A percentile compares a stretch with the other conserved stretches of the same genome.
These are phyloP conservation scores for Takifugu ocellatus DNA, from an alignment of 2,797 vertebrate genomes.

Conservation along the genomic window DNA sequence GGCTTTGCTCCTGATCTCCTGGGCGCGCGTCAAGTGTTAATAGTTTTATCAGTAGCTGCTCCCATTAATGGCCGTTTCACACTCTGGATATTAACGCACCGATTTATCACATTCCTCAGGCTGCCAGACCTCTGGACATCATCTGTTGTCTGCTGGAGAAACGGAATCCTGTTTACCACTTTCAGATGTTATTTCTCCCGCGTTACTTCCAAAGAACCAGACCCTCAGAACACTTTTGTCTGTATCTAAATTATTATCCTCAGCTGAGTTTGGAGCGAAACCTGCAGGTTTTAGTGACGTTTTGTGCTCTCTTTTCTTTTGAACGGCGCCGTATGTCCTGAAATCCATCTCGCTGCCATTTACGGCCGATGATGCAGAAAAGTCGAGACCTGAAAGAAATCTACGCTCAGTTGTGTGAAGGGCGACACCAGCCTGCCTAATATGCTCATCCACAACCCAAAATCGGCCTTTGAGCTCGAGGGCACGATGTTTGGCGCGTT, in stretches of 20 bases:
- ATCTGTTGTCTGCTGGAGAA: conserved; percentile 16
- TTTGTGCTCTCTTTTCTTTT: not conserved
- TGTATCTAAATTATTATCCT: conserved; percentile 12
- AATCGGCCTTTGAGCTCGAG: too few species aligned
- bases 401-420: too few species aligned
- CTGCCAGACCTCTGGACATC: conserved; percentile 14
- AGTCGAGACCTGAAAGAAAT: not conserved
- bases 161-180: conserved; percentile 8
- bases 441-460: too few species aligned
- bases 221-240: conserved; percentile 3
- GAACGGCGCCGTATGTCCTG: not conserved
- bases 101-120: conserved; percentile 27
- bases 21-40: conserved; percentile 29
- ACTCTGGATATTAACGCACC: conserved; percentile 20
- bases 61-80: conserved; percentile 21
- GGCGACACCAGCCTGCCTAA: too few species aligned
- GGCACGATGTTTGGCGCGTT: conserved; percentile 16
- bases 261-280: too few species aligned
- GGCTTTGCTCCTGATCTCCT: conserved; percentile 15
- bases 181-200: too few species aligned
- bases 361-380: conserved; percentile 41
- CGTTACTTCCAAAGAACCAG: too few species aligned
- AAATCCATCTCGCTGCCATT: conserved; percentile 12
- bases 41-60: conserved; percentile 29
- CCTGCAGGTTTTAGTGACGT: not conserved